A percentile compares a stretch with the other conserved stretches of the same genome.
Conservation (phyloP, 2,797 vertebrate species). For the Cichlasoma orientale region DNA sequence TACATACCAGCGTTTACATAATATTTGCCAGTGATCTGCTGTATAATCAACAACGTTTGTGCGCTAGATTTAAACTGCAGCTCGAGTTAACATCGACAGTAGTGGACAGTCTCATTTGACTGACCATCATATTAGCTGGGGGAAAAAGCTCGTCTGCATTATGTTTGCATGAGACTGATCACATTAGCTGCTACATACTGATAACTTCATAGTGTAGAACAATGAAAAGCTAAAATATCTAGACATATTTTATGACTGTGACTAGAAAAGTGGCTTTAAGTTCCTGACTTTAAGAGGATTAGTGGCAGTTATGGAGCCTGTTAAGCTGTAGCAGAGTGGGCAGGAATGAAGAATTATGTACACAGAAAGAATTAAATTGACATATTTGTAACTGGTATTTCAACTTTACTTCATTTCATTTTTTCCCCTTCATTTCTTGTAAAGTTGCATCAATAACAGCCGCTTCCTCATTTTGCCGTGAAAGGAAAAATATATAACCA, state of each 20-base stretch:
- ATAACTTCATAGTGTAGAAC: background rate
- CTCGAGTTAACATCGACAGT: too few species aligned
- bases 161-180: background rate
- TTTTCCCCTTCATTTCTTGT: background rate
- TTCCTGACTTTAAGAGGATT: background rate
- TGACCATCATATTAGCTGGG: background rate
- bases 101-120: background rate
- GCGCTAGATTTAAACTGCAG: background rate
- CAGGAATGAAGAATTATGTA: too few species aligned
- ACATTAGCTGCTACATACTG: conserved; percentile 6
- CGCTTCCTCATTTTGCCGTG: background rate
- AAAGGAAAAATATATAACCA: conserved; percentile 13
- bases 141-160: background rate
- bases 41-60: background rate
- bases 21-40: background rate
- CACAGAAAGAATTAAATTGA: too few species aligned
- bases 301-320: background rate
- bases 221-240: conserved; percentile 30
- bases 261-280: background rate
- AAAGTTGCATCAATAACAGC: background rate
- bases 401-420: background rate
- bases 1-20: conserved; percentile 10
- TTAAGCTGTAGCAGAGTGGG: background rate
- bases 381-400: too few species aligned
- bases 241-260: background rate